Evolutionary conservation across 2,797 vertebrate genomes (phyloP), one percentile per base, ranked within the genome.

Genomic region (Malacoctenus gilli): DNA sequence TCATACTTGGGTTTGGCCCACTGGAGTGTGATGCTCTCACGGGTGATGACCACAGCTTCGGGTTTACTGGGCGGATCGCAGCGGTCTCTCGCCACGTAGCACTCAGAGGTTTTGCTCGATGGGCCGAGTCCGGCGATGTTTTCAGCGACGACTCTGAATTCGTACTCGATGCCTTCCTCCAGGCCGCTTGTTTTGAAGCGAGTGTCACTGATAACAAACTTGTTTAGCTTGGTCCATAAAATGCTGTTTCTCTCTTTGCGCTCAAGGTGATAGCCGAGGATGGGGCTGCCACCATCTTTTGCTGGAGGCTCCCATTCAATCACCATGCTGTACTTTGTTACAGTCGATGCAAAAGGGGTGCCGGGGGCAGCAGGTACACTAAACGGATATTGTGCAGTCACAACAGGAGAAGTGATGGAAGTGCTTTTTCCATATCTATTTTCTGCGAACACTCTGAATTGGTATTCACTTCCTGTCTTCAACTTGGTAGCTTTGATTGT

Each of bases 161-260:
- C 95, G 79, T 98, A 98, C 36, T 94, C 92, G 63, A 98, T 94
- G 47, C 95, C 94, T 84, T 96, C 94, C 59, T 95, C 95, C 64
- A 98, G 92, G 7, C 94, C 93, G 0, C 91, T 94, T 68, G 94
- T 91, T 92, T 97, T 98, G 60, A 94, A 94, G 72, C 91, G 94
- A 67, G 92, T 89, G 55, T 96, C 95, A 9, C 89, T 66, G 85
- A 97, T 92, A 35, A 91, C 86, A 63, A 87, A 86, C 79, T 95
- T 97, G 80, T 96, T 96, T 61, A 94, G 72, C 70, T 96, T 98
- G 46, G 92, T 88, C 95, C 95, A 98, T 73, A 98, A 91, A 87
- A 98, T 95, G 72, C 95, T 98, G 75, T 96, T 98, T 79, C 93
- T 96, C 82, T 98, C 95, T 87, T 98, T 97, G 57, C 94, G 93